phyloP scores from a whole-genome alignment of 2,113 vertebrate genomes.

The Solea senegalensis region DNA sequence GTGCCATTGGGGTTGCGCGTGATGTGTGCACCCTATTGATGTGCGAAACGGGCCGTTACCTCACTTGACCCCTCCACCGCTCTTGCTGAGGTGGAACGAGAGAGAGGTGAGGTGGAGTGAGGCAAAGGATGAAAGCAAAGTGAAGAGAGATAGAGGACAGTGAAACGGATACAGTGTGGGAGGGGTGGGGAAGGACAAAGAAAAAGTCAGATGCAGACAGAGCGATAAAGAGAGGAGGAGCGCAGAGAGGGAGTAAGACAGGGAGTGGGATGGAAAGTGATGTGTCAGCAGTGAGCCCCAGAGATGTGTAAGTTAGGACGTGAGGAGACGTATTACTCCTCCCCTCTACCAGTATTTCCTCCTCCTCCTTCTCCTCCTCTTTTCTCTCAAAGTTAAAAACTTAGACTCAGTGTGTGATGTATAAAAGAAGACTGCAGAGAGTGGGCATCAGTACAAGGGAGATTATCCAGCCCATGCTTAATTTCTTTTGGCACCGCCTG shows the following conservation, averaged over 20 bases:
- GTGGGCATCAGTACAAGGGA: slow-evolving; percentile 59
- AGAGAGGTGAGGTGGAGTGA: slow-evolving; percentile 40
- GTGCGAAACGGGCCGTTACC: slow-evolving; percentile 56
- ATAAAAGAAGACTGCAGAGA: slow-evolving; percentile 61
- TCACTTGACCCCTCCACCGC: slow-evolving; percentile 74
- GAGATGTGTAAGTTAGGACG: slow-evolving; percentile 73
- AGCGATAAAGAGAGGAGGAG: slow-evolving; percentile 70
- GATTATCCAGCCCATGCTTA: slow-evolving; percentile 65
- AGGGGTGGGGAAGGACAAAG: slow-evolving; percentile 62
- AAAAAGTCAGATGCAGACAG: slow-evolving; percentile 71
- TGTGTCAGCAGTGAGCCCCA: slow-evolving; percentile 68
- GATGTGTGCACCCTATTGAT: slow-evolving; percentile 24
- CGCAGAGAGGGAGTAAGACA: slow-evolving; percentile 42
- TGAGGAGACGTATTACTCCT: slow-evolving; percentile 68
- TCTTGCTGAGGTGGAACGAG: slow-evolving; percentile 65
- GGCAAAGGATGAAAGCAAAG: slow-evolving; percentile 63
- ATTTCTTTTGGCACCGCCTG: slow-evolving; percentile 64
- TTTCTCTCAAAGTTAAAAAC: slow-evolving; percentile 56
- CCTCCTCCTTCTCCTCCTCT: slow-evolving; percentile 52
- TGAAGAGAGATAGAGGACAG: slow-evolving; percentile 68
- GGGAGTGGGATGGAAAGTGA: slow-evolving; percentile 63
- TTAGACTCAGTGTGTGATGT: slow-evolving; percentile 43
- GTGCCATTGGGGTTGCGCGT: slow-evolving; percentile 53
- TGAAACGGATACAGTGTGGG: slow-evolving; percentile 64
- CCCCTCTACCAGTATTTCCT: slow-evolving; percentile 44